phyloP scores from a whole-genome alignment of 2,797 vertebrate genomes.

The Manis javanica region DNA sequence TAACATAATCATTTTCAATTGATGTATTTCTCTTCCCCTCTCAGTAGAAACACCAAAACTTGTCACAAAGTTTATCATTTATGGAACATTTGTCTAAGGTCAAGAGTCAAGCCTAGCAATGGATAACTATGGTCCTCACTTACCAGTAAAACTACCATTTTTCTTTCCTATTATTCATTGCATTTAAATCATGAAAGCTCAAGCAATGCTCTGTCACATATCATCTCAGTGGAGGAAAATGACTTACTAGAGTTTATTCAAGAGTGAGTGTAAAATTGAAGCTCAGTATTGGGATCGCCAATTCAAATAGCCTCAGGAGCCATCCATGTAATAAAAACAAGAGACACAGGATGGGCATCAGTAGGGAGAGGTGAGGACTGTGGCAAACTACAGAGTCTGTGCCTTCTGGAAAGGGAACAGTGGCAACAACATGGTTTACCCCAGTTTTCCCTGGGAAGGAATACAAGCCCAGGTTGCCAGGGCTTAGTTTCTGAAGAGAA shows the following conservation, averaged over 20 bases:
- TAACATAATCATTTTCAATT: background rate
- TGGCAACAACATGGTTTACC: background rate
- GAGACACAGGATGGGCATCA: background rate
- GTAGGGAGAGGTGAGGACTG: background rate
- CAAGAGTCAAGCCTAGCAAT: background rate
- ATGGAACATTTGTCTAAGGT: background rate
- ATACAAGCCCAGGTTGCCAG: background rate
- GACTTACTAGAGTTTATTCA: background rate
- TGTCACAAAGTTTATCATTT: background rate
- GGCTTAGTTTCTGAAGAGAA: background rate
- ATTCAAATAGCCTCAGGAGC: no score
- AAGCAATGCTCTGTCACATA: background rate
- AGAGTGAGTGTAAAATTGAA: background rate
- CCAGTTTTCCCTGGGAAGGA: background rate
- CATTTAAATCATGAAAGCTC: conserved; percentile 7
- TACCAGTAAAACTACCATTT: background rate
- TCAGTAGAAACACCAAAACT: background rate
- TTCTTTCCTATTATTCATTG: background rate
- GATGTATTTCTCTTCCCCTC: background rate
- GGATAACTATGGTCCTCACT: background rate
- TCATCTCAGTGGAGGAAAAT: background rate
- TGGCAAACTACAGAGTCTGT: background rate
- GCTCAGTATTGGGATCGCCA: background rate
- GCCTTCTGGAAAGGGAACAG: background rate
- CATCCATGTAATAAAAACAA: background rate